Percentiles rank a stretch among this genome's conserved stretches.
Evolutionary conservation across 2,888 invertebrate species (phyloP).

Genomic region (Dasysyrphus albostriatus): DNA sequence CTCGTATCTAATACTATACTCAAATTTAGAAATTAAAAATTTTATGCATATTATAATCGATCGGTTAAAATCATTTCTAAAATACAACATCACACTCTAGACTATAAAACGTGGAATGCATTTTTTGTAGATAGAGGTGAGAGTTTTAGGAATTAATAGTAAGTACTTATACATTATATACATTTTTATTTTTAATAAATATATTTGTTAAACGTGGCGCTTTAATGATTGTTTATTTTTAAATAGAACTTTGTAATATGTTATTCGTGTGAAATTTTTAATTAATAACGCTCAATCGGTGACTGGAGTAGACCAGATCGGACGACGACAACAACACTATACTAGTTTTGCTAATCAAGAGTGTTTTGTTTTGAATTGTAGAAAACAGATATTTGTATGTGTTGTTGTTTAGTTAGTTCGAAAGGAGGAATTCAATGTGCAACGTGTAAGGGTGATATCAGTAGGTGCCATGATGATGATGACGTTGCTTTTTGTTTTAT

Average conservation of each 20-base stretch:
- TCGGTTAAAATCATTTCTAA: neutral
- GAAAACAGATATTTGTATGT: neutral
- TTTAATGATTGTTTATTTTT: conserved; percentile 46
- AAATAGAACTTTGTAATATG: conserved; percentile 31
- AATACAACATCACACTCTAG: neutral
- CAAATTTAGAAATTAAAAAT: too few species aligned
- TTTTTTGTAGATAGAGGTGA: neutral
- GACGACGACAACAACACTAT: neutral
- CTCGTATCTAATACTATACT: too few species aligned
- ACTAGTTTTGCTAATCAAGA: neutral
- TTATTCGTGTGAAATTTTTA: conserved; percentile 37
- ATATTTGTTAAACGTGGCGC: conserved; percentile 66
- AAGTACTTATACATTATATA: neutral
- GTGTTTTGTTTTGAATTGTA: conserved; percentile 23
- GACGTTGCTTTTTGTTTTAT: neutral
- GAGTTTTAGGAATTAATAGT: neutral
- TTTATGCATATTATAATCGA: neutral
- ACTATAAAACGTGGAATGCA: neutral
- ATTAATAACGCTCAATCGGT: conserved; percentile 23
- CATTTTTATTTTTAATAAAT: conserved; percentile 40
- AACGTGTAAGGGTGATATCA: conserved; percentile 16
- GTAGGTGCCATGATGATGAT: neutral
- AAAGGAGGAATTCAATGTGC: conserved; percentile 34
- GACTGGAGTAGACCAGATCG: neutral
- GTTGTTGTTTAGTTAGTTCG: neutral